Evolutionary conservation across 2,797 vertebrate genomes (phyloP).

Genomic region (Gymnodraco acuticeps): DNA sequence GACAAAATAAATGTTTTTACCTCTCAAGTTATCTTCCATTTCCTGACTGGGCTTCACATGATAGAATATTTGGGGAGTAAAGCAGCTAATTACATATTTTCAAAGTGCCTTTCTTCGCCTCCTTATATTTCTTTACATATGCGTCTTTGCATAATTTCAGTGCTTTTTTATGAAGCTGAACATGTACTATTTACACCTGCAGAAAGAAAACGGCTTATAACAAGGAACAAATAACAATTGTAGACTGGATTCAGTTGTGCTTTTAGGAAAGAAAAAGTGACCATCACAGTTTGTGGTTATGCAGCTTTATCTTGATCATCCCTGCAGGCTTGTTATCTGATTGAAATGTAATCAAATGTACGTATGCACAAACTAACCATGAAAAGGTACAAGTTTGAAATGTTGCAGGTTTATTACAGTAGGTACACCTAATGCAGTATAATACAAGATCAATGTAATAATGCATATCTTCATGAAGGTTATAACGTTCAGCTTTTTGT

Average conservation of each 20-base stretch:
- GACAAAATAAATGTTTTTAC: conserved; percentile 93
- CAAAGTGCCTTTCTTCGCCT: not conserved
- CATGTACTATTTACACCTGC: not conserved
- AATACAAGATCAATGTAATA: not conserved
- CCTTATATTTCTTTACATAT: not conserved
- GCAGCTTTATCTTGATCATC: conserved; percentile 6
- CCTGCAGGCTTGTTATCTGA: conserved; percentile 6
- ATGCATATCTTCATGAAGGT: not conserved
- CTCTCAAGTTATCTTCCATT: conserved; percentile 66
- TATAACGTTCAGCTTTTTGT: not conserved
- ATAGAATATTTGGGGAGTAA: not conserved
- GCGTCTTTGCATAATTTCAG: not conserved
- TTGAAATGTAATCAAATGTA: conserved; percentile 11
- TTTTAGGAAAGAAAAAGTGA: not conserved
- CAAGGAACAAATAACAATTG: not conserved
- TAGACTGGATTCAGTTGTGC: not conserved
- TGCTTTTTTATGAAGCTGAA: not conserved
- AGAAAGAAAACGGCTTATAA: not conserved
- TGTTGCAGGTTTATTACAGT: not conserved
- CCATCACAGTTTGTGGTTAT: not conserved
- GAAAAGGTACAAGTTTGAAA: not conserved
- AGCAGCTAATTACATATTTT: not conserved
- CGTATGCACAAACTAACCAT: conserved; percentile 2
- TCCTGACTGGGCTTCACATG: conserved; percentile 21
- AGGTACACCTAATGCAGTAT: not conserved